Evolutionary conservation across 2,113 vertebrate species (phyloP), one percentile per base, ranked within the genome.

Genomic region (Nothobranchius kuhntae): DNA sequence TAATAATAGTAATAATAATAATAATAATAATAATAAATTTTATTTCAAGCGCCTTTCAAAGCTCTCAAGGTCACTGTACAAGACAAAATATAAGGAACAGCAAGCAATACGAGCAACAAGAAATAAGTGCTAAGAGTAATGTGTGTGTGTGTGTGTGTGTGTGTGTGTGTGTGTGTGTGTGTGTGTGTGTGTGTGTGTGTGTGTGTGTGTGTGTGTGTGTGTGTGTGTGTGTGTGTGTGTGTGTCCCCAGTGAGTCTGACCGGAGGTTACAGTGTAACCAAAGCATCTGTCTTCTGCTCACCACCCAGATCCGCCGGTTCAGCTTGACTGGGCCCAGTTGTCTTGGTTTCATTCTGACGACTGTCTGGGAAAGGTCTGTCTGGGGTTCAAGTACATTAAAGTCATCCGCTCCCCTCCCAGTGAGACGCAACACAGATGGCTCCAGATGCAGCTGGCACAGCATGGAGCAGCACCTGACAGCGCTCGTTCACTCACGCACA

Each of bases 361-460:
- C 78, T 88, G 85, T 86, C 81, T 86, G 88, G 60, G 82, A 88
- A 87, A 88, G 86, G 88, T 89, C 85, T 90, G 85, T 89, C 86
- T 90, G 84, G 84, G 83, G 87, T 91, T 88, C 89, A 87, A 89
- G 88, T 89, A 77, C 84, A 88, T 85, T 89, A 78, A 88, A 89
- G 89, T 89, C 89, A 87, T 82, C 89, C 78, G 68, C 79, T 76
- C 73, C 63, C 73, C 81, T 73, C 89, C 90, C 84, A 73, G 87
- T 75, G 81, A 86, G 86, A 86, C 80, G 74, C 83, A 78, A 79
- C 89, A 89, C 91, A 93, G 89, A 92, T 91, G 90, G 88, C 86
- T 92, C 87, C 88, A 89, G 88, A 89, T 91, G 89, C 88, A 92
- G 80, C 87, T 91, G 88, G 89, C 89, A 85, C 88, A 88, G 89